A percentile compares a stretch with the other conserved stretches of the same genome.
These are phyloP conservation scores for Drosophila busckii DNA, from an alignment of 1,140 invertebrate genomes.

Conservation along the genomic window DNA sequence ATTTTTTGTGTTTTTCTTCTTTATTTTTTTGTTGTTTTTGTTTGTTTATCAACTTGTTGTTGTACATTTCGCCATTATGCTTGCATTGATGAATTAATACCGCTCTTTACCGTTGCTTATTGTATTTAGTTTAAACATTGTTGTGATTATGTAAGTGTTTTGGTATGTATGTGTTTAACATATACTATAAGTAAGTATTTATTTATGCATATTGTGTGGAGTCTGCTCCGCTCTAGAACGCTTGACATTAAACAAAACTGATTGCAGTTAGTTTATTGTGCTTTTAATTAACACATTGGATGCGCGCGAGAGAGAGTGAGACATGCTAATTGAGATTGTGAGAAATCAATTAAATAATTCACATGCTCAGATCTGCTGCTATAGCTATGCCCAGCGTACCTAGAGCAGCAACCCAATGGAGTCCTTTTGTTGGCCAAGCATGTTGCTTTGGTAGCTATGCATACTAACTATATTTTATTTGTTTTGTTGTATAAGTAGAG, in stretches of 20 bases:
- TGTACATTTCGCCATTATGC: conserved; percentile 33
- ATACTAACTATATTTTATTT: conserved; percentile 10
- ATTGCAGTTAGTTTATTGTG: background rate
- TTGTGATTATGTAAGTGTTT: conserved; percentile 33
- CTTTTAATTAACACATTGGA: conserved; percentile 7
- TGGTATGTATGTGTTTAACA: conserved; percentile 18
- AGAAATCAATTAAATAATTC: conserved; percentile 4
- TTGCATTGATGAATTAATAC: conserved; percentile 32
- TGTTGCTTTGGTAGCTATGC: conserved; percentile 21
- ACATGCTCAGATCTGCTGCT: background rate
- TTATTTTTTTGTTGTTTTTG: conserved; percentile 3
- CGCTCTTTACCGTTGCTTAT: conserved; percentile 35
- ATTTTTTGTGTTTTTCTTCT: conserved; percentile 20
- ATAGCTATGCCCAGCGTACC: background rate
- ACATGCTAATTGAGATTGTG: background rate
- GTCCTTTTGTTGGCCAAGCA: conserved; percentile 14
- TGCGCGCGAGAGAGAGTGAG: no score
- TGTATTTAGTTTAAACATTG: conserved; percentile 33
- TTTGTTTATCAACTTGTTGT: conserved; percentile 24
- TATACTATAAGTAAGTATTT: conserved; percentile 32
- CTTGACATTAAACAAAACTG: conserved; percentile 1
- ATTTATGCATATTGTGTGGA: conserved; percentile 12
- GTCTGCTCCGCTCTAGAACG: conserved; percentile 1
- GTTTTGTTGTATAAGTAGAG: conserved; percentile 43
- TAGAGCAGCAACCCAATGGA: conserved; percentile 6